Base-by-base conservation (phyloP, 2,888 invertebrate genomes). In the Lochmaea crataegi region DNA sequence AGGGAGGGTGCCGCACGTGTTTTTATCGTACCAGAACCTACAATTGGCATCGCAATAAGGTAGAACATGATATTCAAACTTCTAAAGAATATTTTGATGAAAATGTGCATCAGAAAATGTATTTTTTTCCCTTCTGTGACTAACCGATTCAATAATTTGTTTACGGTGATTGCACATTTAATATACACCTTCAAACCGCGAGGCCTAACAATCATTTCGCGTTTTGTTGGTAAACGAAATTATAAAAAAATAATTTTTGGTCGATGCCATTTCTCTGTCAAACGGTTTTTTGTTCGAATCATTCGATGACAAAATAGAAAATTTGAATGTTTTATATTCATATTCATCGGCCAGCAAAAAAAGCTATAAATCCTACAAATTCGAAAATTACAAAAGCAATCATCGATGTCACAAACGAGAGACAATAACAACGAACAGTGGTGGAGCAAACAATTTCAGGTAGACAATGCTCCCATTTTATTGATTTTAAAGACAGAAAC, bases 321-420 rank as follows among this genome's bases (percentile, higher is more conserved):
- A 58, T 67, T 58, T 58, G 32, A 60, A 68, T 68, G 60, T 58
- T 75, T 71, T 66, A 73, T 72, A 76, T 73, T 74, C 71, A 73
- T 75, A 73, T 73, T 75, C 68, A 73, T 70, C 73, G 73, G 65
- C 71, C 61, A 61, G 48, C 71, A 66, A 73, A 71, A n/a, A 71
- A 74, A 63, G 63, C 78, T 73, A 78, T 78, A 76, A 76, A 78
- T 78, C 76, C 22, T 42, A 42, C 26, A 69, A 72, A 71, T 72
- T 71, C 74, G 75, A 76, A 79, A 80, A 80, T 79, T 78, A 78
- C 77, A 77, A 79, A 81, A 81, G 80, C 79, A 81, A 81, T 82
- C 81, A 80, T 75, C 72, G 75, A 77, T 76, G 80, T 80, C 80
- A 78, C 75, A 68, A 68, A 72, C 75, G 76, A 73, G 77, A 77